These are phyloP conservation scores for Lateolabrax maculatus DNA, from an alignment of 2,797 vertebrate species.

Conservation along the genomic window DNA sequence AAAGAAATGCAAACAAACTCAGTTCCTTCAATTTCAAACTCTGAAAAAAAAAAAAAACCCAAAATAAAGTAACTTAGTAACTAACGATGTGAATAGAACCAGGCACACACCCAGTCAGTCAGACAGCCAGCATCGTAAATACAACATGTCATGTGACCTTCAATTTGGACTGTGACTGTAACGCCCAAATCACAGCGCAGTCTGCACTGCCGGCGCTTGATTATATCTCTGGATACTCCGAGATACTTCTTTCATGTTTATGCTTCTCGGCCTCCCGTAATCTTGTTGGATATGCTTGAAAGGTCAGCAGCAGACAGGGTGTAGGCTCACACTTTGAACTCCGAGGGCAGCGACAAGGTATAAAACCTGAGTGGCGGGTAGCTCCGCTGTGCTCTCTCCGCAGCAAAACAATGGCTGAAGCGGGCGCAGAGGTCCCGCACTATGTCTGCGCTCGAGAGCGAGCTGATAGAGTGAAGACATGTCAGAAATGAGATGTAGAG, in stretches of 20 bases:
- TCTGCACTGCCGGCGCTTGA: background rate
- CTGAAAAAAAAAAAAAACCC: background rate
- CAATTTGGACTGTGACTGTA: slow-evolving; percentile 15
- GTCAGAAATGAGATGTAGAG: slow-evolving; percentile 24
- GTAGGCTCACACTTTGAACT: slow-evolving; percentile 19
- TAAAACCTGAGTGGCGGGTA: background rate
- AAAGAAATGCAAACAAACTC: background rate
- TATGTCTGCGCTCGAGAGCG: background rate
- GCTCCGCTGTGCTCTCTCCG: background rate
- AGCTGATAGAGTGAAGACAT: slow-evolving; percentile 4
- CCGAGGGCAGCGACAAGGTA: background rate
- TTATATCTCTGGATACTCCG: slow-evolving; percentile 7
- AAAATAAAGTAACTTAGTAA: too few species aligned
- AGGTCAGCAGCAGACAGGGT: slow-evolving; percentile 19
- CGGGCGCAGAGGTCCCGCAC: background rate
- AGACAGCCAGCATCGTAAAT: too few species aligned
- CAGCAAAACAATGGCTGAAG: background rate
- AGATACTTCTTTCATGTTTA: slow-evolving; percentile 3
- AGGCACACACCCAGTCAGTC: slow-evolving; percentile 4
- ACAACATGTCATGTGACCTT: slow-evolving; percentile 10
- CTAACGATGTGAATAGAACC: too few species aligned
- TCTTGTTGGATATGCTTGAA: slow-evolving; percentile 16
- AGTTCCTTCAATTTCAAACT: background rate
- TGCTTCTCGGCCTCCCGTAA: slow-evolving; percentile 21
- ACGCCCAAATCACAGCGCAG: background rate